Conservation (phyloP, 2,888 invertebrate genomes). For the Perithous albicinctus region DNA sequence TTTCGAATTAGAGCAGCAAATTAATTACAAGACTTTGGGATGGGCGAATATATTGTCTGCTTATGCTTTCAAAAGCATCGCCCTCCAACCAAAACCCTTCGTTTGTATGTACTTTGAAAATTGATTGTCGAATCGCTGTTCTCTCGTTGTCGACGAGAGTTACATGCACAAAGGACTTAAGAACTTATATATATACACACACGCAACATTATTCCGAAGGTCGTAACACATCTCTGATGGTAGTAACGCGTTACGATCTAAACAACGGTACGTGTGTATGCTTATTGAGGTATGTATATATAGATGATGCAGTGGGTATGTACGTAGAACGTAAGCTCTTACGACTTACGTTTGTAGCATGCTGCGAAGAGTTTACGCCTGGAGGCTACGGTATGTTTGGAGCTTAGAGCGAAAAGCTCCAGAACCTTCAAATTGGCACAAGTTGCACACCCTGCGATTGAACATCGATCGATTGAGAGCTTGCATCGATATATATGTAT, state of each 20-base stretch:
- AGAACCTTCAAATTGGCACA: not conserved
- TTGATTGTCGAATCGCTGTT: conserved; percentile 49
- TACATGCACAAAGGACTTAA: conserved; percentile 24
- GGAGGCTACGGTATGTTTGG: conserved; percentile 20
- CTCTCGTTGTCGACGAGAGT: conserved; percentile 18
- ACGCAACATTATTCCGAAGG: conserved; percentile 4
- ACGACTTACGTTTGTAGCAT: conserved; percentile 59
- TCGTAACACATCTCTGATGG: not conserved
- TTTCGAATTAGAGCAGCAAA: conserved; percentile 12
- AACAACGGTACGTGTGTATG: not conserved
- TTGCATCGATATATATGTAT: not conserved
- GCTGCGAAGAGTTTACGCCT: conserved; percentile 41
- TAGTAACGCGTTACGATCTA: conserved; percentile 4
- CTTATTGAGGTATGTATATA: conserved; percentile 32
- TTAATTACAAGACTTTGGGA: conserved; percentile 18
- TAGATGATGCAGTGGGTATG: conserved; percentile 19
- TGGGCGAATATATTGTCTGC: not conserved
- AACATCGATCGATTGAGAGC: conserved; percentile 2
- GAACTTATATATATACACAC: conserved; percentile 17
- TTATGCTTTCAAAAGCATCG: not conserved
- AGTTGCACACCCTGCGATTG: not conserved
- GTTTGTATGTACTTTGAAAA: conserved; percentile 44
- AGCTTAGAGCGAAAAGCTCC: conserved; percentile 13
- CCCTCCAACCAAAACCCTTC: not conserved
- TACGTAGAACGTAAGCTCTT: conserved; percentile 59